Evolutionary conservation across 2,888 invertebrate species (phyloP).

Genomic region (Hyles lineata): DNA sequence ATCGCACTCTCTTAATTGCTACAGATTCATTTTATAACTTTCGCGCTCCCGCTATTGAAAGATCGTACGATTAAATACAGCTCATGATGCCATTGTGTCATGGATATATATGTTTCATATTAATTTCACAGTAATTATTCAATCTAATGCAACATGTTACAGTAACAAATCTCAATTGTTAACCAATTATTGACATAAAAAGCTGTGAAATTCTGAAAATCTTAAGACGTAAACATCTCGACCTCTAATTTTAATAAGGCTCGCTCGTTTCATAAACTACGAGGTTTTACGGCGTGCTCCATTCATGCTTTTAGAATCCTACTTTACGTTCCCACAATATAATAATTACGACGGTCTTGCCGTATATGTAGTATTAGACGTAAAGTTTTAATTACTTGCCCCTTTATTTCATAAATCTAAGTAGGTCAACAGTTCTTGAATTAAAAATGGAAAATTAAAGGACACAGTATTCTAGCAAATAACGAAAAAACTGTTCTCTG

Average conservation of each 20-base stretch:
- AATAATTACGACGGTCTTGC: slow-evolving; percentile 5
- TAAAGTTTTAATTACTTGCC: background rate
- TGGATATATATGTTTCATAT: background rate
- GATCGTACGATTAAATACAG: background rate
- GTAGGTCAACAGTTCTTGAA: background rate
- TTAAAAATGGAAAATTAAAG: background rate
- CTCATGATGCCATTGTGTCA: background rate
- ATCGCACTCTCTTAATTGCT: slow-evolving; percentile 39
- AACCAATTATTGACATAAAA: background rate
- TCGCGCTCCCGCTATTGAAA: background rate
- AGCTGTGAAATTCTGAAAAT: background rate
- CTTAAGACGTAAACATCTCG: background rate
- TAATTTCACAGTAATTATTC: background rate
- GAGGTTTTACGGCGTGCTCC: background rate
- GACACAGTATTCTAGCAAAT: background rate
- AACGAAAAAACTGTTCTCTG: background rate
- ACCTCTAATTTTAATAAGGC: background rate
- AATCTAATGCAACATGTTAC: too few species aligned
- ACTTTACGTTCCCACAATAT: slow-evolving; percentile 3
- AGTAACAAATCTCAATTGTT: background rate
- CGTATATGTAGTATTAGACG: background rate
- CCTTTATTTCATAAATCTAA: background rate
- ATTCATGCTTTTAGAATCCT: slow-evolving; percentile 6
- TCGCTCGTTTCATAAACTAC: background rate
- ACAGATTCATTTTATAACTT: background rate